These are phyloP conservation scores for Galemys pyrenaicus DNA, from an alignment of 2,113 vertebrate genomes.

Conservation along the genomic window DNA sequence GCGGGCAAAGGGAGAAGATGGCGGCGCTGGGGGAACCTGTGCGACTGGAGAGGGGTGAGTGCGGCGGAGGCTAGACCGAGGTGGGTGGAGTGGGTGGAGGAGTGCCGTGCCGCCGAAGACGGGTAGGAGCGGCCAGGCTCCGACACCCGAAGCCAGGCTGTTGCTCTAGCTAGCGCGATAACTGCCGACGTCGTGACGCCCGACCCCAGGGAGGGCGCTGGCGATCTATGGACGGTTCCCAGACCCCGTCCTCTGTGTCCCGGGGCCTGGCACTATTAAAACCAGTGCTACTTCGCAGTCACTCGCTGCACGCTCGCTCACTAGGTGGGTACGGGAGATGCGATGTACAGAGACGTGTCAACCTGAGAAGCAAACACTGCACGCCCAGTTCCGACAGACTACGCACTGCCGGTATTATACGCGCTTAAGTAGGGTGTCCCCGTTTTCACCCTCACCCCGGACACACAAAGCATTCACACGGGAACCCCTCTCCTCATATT, in stretches of 20 bases:
- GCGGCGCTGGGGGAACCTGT: constrained; percentile 95
- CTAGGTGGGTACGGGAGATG: not conserved
- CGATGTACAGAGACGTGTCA: not conserved
- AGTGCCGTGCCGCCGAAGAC: not conserved
- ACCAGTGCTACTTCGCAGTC: not conserved
- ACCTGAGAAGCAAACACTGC: not conserved
- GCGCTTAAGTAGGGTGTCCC: not conserved
- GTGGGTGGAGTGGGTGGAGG: not conserved
- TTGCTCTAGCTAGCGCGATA: not conserved
- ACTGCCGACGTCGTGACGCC: not conserved
- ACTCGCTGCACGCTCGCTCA: not conserved
- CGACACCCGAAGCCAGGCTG: not conserved
- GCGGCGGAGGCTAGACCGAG: rapidly evolving
- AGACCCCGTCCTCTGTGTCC: not conserved
- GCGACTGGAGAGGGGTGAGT: constrained; percentile 94
- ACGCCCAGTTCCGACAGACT: not conserved
- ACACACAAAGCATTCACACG: not conserved
- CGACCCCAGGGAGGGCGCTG: not conserved
- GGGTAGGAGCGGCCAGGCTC: rapidly evolving
- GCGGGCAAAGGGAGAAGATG: constrained; percentile 80
- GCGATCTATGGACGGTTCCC: not conserved
- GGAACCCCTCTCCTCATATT: too few relatives aligned
- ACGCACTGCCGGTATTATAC: rapidly evolving
- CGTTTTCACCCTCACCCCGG: not conserved
- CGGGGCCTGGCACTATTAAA: not conserved